These are phyloP conservation scores for Amyelois transitella DNA, from an alignment of 1,140 invertebrate genomes.

Conservation along the genomic window DNA sequence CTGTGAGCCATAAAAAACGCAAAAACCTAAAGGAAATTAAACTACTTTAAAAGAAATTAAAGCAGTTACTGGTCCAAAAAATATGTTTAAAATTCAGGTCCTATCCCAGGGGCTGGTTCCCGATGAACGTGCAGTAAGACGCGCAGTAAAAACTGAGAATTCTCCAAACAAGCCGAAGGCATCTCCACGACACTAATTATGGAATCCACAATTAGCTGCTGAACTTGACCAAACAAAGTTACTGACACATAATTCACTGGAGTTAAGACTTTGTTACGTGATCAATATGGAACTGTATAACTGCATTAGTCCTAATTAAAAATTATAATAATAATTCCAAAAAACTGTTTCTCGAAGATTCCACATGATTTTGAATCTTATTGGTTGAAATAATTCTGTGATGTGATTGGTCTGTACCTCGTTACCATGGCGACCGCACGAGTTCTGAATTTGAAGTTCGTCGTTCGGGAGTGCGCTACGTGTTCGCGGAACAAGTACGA, in stretches of 20 bases:
- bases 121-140: neutral
- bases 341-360: neutral
- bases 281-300: neutral
- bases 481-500: neutral
- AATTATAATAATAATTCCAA: neutral
- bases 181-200: neutral
- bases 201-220: neutral
- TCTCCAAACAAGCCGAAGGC: neutral
- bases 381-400: neutral
- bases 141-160: neutral
- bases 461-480: neutral
- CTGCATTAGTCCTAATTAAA: neutral
- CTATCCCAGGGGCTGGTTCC: neutral
- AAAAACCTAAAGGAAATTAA: too few species aligned
- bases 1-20: too few species aligned
- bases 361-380: neutral
- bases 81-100: neutral
- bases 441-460: constrained; percentile 7
- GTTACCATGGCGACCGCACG: constrained; percentile 10
- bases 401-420: too few species aligned
- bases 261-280: neutral
- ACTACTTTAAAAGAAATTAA: too few species aligned
- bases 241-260: neutral
- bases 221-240: neutral
- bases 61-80: too few species aligned